Base-by-base conservation (phyloP, 2,113 vertebrate genomes). In the Apaloderma vittatum region DNA sequence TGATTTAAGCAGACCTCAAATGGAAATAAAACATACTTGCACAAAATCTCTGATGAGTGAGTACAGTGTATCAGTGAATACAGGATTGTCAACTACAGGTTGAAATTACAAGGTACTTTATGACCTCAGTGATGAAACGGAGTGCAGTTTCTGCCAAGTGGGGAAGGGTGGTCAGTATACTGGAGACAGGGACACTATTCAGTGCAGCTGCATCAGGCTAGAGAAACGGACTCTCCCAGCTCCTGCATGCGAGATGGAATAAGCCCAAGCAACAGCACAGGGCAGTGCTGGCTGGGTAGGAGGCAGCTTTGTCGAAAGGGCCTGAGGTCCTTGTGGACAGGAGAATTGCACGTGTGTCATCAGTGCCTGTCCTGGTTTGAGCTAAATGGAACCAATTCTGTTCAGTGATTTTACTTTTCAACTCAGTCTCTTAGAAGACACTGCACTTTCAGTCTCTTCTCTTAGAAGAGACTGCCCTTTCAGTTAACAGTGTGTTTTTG, bases 281-380 rank as follows among this genome's bases (percentile, higher is more conserved):
- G n/a, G 40, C 23, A 63, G 51, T 12, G 7, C 21, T 62, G 65
- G 0, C 54, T 75, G 63, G 5, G 32, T 65, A 32, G 26, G 54
- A 57, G 65, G 40, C 67, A 80, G 34, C 3, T 30, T 34, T 24
- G 27, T 19, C 36, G 86, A 8, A 27, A 22, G 32, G 22, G 63
- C 5, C 2, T 0, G 0, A 63, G 27, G 32, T 29, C 22, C 19
- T 0, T 61, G 37, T 70, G 34, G 19, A 12, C 48, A 59, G 17
- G 40, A 1, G 8, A 48, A 29, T 20, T 89, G 40, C 9, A 16
- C 6, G 0, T 26, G n/a, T 43, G 26, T 43, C 57, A 27, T 48
- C 22, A 37, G 20, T 23, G 21, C 40, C 40, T 40, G 40, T 40
- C 40, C 40, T 40, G 40, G 40, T 12, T 10, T 40, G 40, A 40